phyloP scores from a whole-genome alignment of 2,888 invertebrate genomes.

The Myathropa florea region DNA sequence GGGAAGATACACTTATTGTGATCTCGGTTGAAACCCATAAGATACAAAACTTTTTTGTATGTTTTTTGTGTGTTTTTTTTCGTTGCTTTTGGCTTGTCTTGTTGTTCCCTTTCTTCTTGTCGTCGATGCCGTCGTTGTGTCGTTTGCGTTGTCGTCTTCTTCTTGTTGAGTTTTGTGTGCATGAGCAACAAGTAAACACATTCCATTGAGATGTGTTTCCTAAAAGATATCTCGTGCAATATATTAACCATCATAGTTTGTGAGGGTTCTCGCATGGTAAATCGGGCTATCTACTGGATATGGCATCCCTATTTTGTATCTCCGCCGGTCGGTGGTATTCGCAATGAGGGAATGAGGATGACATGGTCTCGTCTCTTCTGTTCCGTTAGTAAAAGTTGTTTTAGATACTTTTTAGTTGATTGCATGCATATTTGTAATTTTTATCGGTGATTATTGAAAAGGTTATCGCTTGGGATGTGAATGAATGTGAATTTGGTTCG shows the following conservation, averaged over 20 bases:
- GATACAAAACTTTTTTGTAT: slow-evolving; percentile 41
- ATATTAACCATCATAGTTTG: slow-evolving; percentile 51
- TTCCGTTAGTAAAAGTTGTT: not conserved
- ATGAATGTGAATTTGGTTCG: not conserved
- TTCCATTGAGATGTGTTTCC: slow-evolving; percentile 70
- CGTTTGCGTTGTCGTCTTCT: not conserved
- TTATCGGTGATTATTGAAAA: not conserved
- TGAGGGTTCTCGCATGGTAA: slow-evolving; percentile 37
- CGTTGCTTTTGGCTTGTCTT: slow-evolving; percentile 15
- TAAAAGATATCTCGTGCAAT: slow-evolving; percentile 63
- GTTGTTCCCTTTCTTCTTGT: not conserved
- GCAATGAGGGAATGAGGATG: not conserved
- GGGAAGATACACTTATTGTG: slow-evolving; percentile 28
- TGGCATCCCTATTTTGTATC: slow-evolving; percentile 9
- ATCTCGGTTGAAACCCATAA: slow-evolving; percentile 67
- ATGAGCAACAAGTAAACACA: slow-evolving; percentile 70
- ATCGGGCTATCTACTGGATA: slow-evolving; percentile 10
- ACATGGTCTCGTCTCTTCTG: not conserved
- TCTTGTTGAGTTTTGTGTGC: slow-evolving; percentile 52
- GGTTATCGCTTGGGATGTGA: not conserved
- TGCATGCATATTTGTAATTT: not conserved
- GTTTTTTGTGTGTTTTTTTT: slow-evolving; percentile 15
- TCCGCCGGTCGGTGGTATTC: not conserved
- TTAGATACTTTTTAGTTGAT: not conserved
- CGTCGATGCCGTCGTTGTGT: not conserved